Conservation (phyloP, 2,113 vertebrate genomes). For the Hydrolagus affinis region DNA sequence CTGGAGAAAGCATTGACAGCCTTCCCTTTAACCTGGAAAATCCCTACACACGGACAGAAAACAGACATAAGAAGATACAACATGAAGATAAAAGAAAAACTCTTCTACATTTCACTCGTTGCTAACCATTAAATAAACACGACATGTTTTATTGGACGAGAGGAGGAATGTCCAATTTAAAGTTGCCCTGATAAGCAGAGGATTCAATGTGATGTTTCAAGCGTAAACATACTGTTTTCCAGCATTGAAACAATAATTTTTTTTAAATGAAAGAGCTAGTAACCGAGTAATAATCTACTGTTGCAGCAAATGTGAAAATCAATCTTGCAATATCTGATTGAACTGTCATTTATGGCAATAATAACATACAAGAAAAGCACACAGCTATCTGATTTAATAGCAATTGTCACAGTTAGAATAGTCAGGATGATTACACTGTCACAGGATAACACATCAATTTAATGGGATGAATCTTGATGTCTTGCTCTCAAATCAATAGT, state of each 20-base stretch:
- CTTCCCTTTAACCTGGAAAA: slow-evolving; percentile 56
- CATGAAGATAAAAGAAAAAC: neutral
- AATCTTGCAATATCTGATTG: too few relatives aligned
- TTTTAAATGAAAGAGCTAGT: too few relatives aligned
- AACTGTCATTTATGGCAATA: too few relatives aligned
- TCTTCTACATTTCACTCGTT: neutral
- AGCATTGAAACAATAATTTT: too few relatives aligned
- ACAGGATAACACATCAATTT: too few relatives aligned
- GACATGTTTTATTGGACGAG: neutral
- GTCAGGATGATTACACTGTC: too few relatives aligned
- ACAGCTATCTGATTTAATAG: too few relatives aligned
- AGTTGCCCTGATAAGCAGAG: neutral
- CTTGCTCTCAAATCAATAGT: neutral
- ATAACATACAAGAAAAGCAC: too few relatives aligned
- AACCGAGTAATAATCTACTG: too few relatives aligned
- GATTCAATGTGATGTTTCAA: neutral
- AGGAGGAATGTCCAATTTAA: neutral
- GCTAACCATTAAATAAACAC: neutral
- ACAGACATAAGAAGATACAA: neutral
- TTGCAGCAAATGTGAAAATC: too few relatives aligned
- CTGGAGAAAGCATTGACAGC: slow-evolving; percentile 65
- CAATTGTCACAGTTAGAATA: too few relatives aligned
- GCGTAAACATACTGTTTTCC: too few relatives aligned
- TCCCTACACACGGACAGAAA: slow-evolving; percentile 50
- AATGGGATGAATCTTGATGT: neutral